A percentile compares a stretch with the other conserved stretches of the same genome.
Evolutionary conservation across 2,113 vertebrate species (phyloP).

Genomic region (Mesoclemmys tuberculata): DNA sequence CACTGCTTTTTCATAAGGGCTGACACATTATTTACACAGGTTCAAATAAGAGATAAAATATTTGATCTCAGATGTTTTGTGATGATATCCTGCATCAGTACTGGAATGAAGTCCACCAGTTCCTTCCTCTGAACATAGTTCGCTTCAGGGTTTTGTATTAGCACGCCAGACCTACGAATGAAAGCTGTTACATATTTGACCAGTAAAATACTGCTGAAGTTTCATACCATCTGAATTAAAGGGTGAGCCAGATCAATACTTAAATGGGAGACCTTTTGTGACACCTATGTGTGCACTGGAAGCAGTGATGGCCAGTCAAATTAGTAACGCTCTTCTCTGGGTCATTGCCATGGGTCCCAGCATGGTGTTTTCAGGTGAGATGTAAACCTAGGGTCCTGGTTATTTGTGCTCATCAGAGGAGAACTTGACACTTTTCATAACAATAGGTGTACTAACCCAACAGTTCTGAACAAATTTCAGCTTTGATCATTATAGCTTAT

Average conservation of each 20-base stretch:
- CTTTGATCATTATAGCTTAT: background rate
- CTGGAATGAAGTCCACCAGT: background rate
- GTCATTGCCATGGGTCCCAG: background rate
- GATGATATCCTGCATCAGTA: background rate
- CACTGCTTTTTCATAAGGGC: background rate
- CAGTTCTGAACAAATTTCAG: background rate
- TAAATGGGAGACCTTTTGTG: background rate
- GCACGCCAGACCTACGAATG: background rate
- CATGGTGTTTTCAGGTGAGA: background rate
- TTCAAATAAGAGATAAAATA: background rate
- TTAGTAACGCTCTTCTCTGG: background rate
- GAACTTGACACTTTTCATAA: background rate
- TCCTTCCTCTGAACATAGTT: background rate
- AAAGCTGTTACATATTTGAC: background rate
- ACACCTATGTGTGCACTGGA: background rate
- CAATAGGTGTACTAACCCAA: background rate
- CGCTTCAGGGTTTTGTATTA: background rate
- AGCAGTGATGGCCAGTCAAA: background rate
- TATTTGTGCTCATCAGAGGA: background rate
- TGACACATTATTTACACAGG: background rate
- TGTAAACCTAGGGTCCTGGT: background rate
- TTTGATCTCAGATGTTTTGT: background rate
- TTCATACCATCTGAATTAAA: background rate
- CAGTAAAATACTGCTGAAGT: background rate
- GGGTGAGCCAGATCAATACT: background rate